A percentile compares a stretch with the other conserved stretches of the same genome.
Conservation (phyloP, 2,113 vertebrate genomes). For the Cottus gobio region DNA sequence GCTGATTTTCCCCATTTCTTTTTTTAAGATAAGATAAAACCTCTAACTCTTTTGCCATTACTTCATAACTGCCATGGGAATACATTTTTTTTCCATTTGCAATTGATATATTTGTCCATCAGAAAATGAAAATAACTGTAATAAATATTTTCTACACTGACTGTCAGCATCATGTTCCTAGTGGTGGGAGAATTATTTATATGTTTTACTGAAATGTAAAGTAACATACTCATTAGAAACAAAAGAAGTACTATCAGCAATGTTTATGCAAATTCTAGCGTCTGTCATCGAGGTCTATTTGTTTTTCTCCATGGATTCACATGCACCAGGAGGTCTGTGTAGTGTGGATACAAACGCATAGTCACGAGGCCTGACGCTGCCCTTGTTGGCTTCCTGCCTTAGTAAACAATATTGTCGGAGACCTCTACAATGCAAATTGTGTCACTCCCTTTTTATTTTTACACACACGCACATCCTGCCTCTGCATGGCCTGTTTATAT, state of each 20-base stretch:
- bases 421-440: constrained; percentile 7
- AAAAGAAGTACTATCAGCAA: not conserved
- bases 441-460: constrained; percentile 9
- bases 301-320: constrained; percentile 4
- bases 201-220: not conserved
- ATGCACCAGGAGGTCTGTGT: not conserved
- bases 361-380: constrained; percentile 2
- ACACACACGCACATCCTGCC: constrained; percentile 1
- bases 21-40: constrained; percentile 1
- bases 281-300: constrained; percentile 5
- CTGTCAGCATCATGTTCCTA: not conserved
- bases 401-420: constrained; percentile 43
- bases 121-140: not conserved
- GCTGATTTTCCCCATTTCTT: not conserved
- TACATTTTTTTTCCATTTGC: not conserved
- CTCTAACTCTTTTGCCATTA: not conserved
- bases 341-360: constrained; percentile 24
- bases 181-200: not conserved
- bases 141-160: not conserved
- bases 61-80: not conserved
- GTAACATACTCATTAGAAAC: not conserved
- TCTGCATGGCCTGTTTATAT: constrained; percentile 29
- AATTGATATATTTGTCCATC: not conserved
- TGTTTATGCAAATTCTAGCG: not conserved
- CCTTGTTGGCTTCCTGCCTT: constrained; percentile 37